Base-by-base conservation (phyloP, 2,797 vertebrate genomes). In the Hyperoplus lanceolatus region DNA sequence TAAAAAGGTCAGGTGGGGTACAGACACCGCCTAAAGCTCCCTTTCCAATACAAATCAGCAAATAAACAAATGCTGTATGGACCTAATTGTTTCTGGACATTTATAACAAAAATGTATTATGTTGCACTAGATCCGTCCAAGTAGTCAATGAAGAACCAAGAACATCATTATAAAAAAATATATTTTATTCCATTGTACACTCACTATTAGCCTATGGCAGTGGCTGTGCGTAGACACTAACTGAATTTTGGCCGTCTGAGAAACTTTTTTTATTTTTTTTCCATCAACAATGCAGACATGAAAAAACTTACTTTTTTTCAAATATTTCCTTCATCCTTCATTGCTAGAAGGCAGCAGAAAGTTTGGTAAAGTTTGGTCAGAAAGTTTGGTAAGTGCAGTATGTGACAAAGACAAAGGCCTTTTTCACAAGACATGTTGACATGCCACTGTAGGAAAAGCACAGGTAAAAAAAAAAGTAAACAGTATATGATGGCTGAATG, bases 1-100 rank as follows among this genome's bases (percentile, higher is more conserved):
- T 46, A 53, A 43, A 15, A 11, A 57, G 29, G 38, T 78, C 51
- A 62, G 39, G 5, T 48, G 8, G 49, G 58, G 48, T 63, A 15
- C 66, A 76, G 63, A 76, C 21, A 61, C 21, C 70, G 49, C 77
- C 50, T 45, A 8, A 53, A 73, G 75, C 67, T 46, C 55, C 45
- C 63, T 21, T 70, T 43, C 39, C 18, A 70, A 29, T 62, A 39
- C 16, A 66, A 56, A 77, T 70, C 36, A 69, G 18, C 46, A 55
- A 41, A 18, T 15, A 36, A 53, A 43, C 2, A 7, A 16, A 61
- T 0, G 5, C 42, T 55, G 56, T 57, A 61, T 48, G 14, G 65
- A 76, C 50, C 59, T 48, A 48, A 45, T 69, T 5, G 49, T 9
- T 57, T 29, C 39, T 39, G 29, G 46, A 54, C 42, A 39, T 62